These are phyloP conservation scores for Proteles cristata DNA, from an alignment of 2,113 vertebrate species.

Conservation along the genomic window DNA sequence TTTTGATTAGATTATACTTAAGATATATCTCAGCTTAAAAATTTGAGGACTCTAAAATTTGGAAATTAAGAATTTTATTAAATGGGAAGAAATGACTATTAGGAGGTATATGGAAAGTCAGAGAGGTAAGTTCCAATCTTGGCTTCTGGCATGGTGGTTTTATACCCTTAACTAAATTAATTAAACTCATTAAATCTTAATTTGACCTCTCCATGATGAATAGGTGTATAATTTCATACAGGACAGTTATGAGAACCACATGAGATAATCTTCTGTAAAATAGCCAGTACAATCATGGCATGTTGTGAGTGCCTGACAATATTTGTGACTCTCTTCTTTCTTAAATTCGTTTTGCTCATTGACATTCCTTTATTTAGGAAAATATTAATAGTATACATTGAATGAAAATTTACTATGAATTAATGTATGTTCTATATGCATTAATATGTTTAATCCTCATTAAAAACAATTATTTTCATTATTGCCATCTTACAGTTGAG, in stretches of 20 bases:
- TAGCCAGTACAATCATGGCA: fast-evolving
- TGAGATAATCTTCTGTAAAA: not conserved
- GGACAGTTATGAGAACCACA: not conserved
- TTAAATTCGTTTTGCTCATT: not conserved
- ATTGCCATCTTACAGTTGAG: not conserved
- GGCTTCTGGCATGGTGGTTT: not conserved
- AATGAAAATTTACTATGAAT: not conserved
- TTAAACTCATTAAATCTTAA: not conserved
- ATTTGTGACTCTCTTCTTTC: not conserved
- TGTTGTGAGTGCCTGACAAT: too few species aligned
- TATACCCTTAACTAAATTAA: not conserved
- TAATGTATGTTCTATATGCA: not conserved
- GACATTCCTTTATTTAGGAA: not conserved
- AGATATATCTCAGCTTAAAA: not conserved
- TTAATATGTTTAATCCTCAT: not conserved
- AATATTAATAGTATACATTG: not conserved
- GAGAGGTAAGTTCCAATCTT: not conserved
- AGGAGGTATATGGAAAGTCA: not conserved
- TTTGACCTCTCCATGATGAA: not conserved
- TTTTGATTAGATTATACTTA: not conserved
- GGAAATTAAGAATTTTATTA: not conserved
- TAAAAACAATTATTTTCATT: not conserved
- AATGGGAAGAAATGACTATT: not conserved
- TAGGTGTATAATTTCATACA: not conserved
- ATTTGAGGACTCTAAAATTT: not conserved